Base-by-base conservation (phyloP, 2,797 vertebrate genomes). In the Lutra lutra region DNA sequence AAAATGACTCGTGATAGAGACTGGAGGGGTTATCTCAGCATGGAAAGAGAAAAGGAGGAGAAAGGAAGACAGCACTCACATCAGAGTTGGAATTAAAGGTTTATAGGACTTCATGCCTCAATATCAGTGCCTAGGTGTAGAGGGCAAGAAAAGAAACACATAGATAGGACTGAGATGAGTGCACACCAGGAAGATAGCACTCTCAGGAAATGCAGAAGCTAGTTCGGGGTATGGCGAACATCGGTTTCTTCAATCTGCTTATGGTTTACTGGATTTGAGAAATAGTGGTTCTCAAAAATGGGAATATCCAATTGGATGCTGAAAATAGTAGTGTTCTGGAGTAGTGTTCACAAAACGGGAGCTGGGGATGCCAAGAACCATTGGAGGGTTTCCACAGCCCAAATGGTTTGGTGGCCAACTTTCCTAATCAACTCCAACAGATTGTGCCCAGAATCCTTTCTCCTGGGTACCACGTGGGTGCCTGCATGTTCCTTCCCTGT, bases 241-340 rank as follows among this genome's bases (percentile, higher is more conserved):
- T 73, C 13, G 7, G 60, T 86, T 88, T 82, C 27, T 54, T 80
- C 73, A 20, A 48, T 85, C 48, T 91, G 3, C 64, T 85, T 29
- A 62, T 17, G 23, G 38, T 32, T 87, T 92, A 12, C 14, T 88
- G n/a, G 46, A 83, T 86, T 72, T 96, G 85, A 88, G 51, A 96
- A 72, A 60, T 3, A 70, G 35, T 54, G 51, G 58, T 13, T 58
- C 20, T 46, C 32, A 35, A 51, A 94, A 82, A 68, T 29, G 62
- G 29, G 51, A 40, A 48, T 27, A 15, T 86, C 58, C 73, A 64
- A 7, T 5, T 60, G 48, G 23, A 62, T 60, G 11, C 23, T 87
- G 62, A 89, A 94, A 96, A 95, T 35, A 79, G 60, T 32, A 1
- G 2, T 60, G 3, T 40, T 91, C 15, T 88, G 0, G 27, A 77